Conservation (phyloP, 2,888 invertebrate species). For the Leptopilina drosophilae region DNA sequence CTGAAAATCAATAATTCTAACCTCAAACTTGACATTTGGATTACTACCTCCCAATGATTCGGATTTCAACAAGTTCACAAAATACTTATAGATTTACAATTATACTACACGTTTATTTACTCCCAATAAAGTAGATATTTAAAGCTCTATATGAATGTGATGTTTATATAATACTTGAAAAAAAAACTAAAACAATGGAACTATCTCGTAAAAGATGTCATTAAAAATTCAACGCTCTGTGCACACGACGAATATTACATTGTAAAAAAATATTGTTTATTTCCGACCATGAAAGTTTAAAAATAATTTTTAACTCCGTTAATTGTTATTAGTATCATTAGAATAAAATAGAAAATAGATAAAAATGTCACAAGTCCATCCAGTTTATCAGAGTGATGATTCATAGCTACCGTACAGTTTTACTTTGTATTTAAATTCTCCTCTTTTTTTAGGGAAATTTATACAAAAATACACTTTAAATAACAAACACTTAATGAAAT, state of each 20-base stretch:
- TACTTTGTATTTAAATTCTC: neutral
- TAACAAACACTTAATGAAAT: no score
- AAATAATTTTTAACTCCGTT: constrained; percentile 5
- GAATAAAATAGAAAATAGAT: neutral
- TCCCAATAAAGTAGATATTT: neutral
- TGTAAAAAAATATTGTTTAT: neutral
- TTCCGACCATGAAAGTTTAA: constrained; percentile 24
- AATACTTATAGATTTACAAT: neutral
- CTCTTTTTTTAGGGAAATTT: neutral
- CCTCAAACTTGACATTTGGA: constrained; percentile 1
- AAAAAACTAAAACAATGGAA: neutral
- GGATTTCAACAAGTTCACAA: neutral
- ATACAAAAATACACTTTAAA: neutral
- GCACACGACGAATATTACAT: neutral
- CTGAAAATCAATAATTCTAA: constrained; percentile 21
- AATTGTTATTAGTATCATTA: constrained; percentile 17
- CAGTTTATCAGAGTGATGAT: neutral
- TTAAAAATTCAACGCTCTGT: neutral
- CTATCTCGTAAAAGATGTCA: neutral
- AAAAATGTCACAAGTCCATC: neutral
- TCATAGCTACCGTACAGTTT: neutral
- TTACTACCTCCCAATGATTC: no score
- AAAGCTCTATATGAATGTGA: neutral
- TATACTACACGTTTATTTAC: neutral
- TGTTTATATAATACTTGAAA: no score